Percentiles rank a stretch among this genome's conserved stretches.
Conservation (phyloP, 2,113 vertebrate species). For the Mesocricetus auratus region DNA sequence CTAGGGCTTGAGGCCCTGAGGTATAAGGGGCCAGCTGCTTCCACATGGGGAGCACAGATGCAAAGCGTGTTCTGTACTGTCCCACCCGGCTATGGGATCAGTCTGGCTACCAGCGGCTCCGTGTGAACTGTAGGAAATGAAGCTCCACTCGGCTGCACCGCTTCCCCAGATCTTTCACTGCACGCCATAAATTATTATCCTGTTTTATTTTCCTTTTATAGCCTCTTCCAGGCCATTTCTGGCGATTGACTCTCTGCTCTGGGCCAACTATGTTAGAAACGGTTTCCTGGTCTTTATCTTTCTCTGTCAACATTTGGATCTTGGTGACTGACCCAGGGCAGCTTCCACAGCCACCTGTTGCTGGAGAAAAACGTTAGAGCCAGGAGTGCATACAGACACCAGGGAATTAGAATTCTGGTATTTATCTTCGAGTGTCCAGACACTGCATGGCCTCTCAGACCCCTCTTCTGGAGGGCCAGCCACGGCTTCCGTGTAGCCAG, state of each 20-base stretch:
- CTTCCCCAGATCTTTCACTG: slow-evolving; percentile 80
- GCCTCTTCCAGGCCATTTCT: slow-evolving; percentile 82
- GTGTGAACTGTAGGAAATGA: slow-evolving; percentile 73
- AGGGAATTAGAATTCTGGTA: background rate
- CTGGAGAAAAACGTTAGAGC: background rate
- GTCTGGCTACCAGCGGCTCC: slow-evolving; percentile 17
- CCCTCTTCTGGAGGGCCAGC: background rate
- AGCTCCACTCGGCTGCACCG: slow-evolving; percentile 71
- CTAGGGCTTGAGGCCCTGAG: too few species aligned
- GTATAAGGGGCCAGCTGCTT: too few species aligned
- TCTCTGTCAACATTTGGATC: background rate
- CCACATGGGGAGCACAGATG: too few species aligned
- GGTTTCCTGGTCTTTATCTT: slow-evolving; percentile 67
- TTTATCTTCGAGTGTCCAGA: background rate
- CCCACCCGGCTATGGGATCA: background rate
- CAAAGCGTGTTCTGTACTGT: background rate
- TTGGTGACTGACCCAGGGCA: background rate
- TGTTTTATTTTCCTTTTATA: slow-evolving; percentile 85
- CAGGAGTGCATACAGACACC: background rate
- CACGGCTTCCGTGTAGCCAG: background rate
- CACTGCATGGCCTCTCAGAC: background rate
- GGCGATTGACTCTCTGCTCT: slow-evolving; percentile 80
- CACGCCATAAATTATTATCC: slow-evolving; percentile 85
- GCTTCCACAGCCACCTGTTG: background rate
- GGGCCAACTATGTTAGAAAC: slow-evolving; percentile 68